phyloP scores from a whole-genome alignment of 2,113 vertebrate species.

The Gulo gulo region DNA sequence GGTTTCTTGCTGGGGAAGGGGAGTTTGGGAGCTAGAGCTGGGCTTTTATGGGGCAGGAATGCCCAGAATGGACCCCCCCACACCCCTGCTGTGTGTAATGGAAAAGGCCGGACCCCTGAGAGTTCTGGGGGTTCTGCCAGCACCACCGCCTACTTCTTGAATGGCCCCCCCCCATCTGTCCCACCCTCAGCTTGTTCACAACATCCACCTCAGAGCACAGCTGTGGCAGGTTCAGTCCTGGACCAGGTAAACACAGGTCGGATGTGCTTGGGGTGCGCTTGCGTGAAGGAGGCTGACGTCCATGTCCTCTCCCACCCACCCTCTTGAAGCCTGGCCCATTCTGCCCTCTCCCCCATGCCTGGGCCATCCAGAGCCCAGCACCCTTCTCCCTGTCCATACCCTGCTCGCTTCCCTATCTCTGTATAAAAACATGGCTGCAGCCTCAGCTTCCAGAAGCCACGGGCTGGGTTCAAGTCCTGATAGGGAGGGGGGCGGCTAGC shows the following conservation, averaged over 20 bases:
- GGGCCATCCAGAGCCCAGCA: not conserved
- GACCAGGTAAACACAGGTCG: not conserved
- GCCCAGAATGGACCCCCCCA: not conserved
- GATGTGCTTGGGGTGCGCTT: fast-evolving
- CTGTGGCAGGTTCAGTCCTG: not conserved
- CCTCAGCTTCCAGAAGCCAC: not conserved
- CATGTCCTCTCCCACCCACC: not conserved
- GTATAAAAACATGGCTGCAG: not conserved
- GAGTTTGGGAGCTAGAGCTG: not conserved
- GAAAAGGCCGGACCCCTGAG: too few species aligned
- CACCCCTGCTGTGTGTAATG: not conserved
- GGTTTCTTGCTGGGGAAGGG: not conserved
- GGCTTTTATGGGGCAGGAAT: not conserved
- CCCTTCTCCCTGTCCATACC: not conserved
- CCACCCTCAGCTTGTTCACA: not conserved
- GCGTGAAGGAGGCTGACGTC: too few species aligned
- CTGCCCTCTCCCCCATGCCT: not conserved
- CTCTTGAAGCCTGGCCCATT: too few species aligned
- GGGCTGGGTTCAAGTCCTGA: not conserved
- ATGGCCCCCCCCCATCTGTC: not conserved
- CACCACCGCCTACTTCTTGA: not conserved
- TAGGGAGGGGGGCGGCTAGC: not conserved
- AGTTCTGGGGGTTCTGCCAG: not conserved
- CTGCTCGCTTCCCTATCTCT: not conserved
- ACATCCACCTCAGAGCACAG: not conserved